Conservation (phyloP, 2,888 invertebrate species). For the Eupithecia pulchellata region DNA sequence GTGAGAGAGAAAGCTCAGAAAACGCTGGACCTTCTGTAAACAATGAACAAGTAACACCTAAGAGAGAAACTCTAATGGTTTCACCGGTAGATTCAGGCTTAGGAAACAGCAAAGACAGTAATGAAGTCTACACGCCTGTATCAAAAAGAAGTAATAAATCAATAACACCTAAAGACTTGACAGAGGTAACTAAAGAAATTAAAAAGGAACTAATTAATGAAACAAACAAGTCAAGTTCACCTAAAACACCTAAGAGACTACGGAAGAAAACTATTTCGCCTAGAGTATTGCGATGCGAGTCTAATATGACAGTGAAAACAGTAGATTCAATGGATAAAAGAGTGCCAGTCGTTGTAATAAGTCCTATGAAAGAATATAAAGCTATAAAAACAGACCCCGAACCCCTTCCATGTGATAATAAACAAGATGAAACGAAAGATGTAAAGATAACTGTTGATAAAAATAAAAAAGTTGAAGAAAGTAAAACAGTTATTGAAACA, state of each 20-base stretch:
- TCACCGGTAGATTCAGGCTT: constrained; percentile 33
- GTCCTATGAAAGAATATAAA: constrained; percentile 23
- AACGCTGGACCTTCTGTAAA: constrained; percentile 8
- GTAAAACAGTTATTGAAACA: background rate
- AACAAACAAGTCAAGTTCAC: background rate
- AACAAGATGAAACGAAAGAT: constrained; percentile 3
- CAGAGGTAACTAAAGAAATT: constrained; percentile 25
- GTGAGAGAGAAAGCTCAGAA: constrained; percentile 32
- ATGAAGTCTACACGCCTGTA: constrained; percentile 10
- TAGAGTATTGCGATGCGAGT: constrained; percentile 13
- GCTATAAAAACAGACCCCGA: background rate
- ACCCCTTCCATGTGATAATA: background rate
- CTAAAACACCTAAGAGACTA: constrained; percentile 23
- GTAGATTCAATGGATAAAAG: constrained; percentile 15
- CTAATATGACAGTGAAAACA: background rate
- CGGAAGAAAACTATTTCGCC: constrained; percentile 20
- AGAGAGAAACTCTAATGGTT: constrained; percentile 46
- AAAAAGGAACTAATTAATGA: constrained; percentile 26
- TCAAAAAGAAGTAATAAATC: constrained; percentile 19
- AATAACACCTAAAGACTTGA: constrained; percentile 7
- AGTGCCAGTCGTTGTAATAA: constrained; percentile 28
- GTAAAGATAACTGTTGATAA: background rate
- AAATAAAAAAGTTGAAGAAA: background rate
- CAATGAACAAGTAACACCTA: constrained; percentile 17
- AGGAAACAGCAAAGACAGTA: constrained; percentile 31